These are phyloP conservation scores for Mercenaria mercenaria DNA, from an alignment of 1,140 invertebrate genomes.

Conservation along the genomic window DNA sequence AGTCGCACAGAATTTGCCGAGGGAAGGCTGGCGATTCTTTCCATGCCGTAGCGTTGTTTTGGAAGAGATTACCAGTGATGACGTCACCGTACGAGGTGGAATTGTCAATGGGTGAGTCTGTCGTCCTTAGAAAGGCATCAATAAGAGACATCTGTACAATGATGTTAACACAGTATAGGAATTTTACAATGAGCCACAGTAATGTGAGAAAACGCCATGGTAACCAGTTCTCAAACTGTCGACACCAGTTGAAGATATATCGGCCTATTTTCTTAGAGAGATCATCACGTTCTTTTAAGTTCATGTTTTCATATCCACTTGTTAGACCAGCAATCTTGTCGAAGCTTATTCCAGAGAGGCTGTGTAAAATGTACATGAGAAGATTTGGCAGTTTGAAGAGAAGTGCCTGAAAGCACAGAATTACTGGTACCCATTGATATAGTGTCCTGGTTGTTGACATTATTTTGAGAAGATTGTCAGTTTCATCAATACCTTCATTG, in stretches of 20 bases:
- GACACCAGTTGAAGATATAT: slow-evolving; percentile 39
- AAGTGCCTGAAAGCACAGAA: slow-evolving; percentile 26
- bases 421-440: slow-evolving; percentile 48
- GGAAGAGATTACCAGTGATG: neutral
- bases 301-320: neutral
- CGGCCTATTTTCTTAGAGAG: neutral
- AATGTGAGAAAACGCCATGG: slow-evolving; percentile 13
- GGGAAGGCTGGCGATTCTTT: slow-evolving; percentile 12
- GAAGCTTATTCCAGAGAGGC: slow-evolving; percentile 20
- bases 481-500: too few species aligned
- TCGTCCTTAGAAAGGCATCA: neutral
- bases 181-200: slow-evolving; percentile 29
- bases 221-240: slow-evolving; percentile 4
- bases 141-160: slow-evolving; percentile 6
- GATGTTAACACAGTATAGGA: neutral
- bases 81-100: slow-evolving; percentile 19
- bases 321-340: slow-evolving; percentile 19
- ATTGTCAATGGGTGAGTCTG: neutral
- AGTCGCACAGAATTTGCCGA: neutral
- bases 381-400: slow-evolving; percentile 43
- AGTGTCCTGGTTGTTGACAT: too few species aligned
- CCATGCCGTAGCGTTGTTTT: slow-evolving; percentile 8
- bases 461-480: too few species aligned
- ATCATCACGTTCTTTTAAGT: neutral
- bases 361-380: slow-evolving; percentile 26